Evolutionary conservation across 1,140 invertebrate species (phyloP).

Genomic region (Diuraphis noxia): DNA sequence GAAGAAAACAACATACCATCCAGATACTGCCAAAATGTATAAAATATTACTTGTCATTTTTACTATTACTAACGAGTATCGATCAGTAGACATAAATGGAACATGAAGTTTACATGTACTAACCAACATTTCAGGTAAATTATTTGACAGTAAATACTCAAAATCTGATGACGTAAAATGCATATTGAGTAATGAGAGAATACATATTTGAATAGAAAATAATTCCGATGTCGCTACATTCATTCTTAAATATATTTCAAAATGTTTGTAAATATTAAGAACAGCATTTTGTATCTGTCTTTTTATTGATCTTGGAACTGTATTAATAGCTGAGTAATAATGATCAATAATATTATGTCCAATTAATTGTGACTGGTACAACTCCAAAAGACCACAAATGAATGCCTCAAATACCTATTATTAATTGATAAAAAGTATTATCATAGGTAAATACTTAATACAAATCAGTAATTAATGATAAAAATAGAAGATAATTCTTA

Average conservation of each 20-base stretch:
- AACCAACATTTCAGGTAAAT: constrained; percentile 48
- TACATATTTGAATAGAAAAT: constrained; percentile 51
- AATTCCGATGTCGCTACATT: constrained; percentile 39
- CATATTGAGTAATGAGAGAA: constrained; percentile 49
- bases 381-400: constrained; percentile 39
- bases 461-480: background rate
- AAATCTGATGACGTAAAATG: constrained; percentile 50
- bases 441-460: background rate
- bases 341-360: constrained; percentile 57
- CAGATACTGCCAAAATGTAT: constrained; percentile 40
- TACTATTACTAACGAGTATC: constrained; percentile 40
- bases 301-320: constrained; percentile 60
- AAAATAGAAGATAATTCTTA: background rate
- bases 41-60: constrained; percentile 49
- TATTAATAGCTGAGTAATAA: constrained; percentile 58
- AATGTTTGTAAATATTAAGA: constrained; percentile 61
- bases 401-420: constrained; percentile 48
- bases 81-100: constrained; percentile 49
- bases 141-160: constrained; percentile 50
- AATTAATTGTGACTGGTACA: constrained; percentile 58
- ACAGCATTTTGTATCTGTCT: constrained; percentile 61
- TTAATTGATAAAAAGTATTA: background rate
- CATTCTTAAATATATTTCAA: constrained; percentile 59
- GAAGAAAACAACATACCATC: constrained; percentile 33
- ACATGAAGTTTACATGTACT: constrained; percentile 32